A percentile compares a stretch with the other conserved stretches of the same genome.
Evolutionary conservation across 2,797 vertebrate genomes (phyloP).

Genomic region (Percopsis omiscomaycus): DNA sequence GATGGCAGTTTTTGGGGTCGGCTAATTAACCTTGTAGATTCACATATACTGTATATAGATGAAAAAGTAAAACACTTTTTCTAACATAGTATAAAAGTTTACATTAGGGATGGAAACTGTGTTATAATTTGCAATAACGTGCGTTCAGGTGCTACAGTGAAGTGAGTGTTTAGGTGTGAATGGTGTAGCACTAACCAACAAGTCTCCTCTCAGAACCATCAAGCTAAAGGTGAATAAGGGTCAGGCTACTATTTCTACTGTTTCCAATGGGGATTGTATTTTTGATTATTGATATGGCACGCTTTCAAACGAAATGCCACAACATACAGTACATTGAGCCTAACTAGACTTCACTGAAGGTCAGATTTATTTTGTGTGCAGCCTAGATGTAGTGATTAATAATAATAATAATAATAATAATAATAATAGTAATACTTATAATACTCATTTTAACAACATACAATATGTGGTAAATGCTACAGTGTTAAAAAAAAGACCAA

Average conservation of each 20-base stretch:
- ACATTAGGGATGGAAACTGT: background rate
- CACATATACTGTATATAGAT: no score
- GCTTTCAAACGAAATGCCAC: slow-evolving; percentile 5
- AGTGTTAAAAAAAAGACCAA: no score
- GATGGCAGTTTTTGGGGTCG: no score
- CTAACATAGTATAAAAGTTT: no score
- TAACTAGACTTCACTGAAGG: no score
- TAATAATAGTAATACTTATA: background rate
- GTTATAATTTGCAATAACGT: slow-evolving; percentile 4
- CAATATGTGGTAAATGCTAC: no score
- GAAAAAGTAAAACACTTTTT: no score
- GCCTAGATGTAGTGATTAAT: no score
- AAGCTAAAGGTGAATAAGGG: background rate
- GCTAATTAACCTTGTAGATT: no score
- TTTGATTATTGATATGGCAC: background rate
- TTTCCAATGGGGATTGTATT: background rate
- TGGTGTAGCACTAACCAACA: slow-evolving; percentile 4
- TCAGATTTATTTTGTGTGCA: no score
- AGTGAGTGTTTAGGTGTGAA: slow-evolving; percentile 21
- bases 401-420: background rate
- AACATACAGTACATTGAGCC: background rate
- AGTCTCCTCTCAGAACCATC: slow-evolving; percentile 3
- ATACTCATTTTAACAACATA: no score
- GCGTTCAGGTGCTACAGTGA: slow-evolving; percentile 8
- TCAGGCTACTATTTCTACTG: slow-evolving; percentile 2